Evolutionary conservation across 2,113 vertebrate species (phyloP), one percentile per base, ranked within the genome.

Genomic region (Amphilophus citrinellus): DNA sequence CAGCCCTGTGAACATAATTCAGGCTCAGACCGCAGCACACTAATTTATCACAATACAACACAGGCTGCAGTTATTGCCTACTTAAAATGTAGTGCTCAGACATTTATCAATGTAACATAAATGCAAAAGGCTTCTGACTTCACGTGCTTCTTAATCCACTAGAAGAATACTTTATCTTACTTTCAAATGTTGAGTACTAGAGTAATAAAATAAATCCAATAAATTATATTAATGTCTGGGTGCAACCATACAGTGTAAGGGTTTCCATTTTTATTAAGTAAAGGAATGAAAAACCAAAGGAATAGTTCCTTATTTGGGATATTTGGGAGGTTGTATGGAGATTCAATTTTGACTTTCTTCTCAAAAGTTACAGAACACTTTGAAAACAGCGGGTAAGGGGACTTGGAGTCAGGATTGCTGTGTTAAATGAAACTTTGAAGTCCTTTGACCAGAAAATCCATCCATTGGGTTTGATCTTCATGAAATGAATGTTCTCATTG

Each of bases 11-110:
- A 15, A 42, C 50, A 65, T 58, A 47, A 59, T 37, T 66, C 50
- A 66, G n/a, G 47, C 61, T 68, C 27, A 77, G 37, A 77, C 61
- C 24, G 42, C 7, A 35, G 39, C 60, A 84, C 1, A 20, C 44
- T 42, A 63, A 57, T 63, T 57, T 63, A 58, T 76, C 60, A 63
- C 2, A 27, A 53, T 75, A 27, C 9, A 75, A 20, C 58, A 53
- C 6, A 13, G 39, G 11, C 44, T 24, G 47, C 44, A 76, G 35
- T 62, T 76, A 76, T 66, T 77, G 20, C 73, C 56, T 22, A 50
- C 53, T 77, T 47, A 66, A 59, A 59, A 66, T 63, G 59, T 63
- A 62, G 77, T 32, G 30, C 77, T 65, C 13, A 39, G n/a, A 53
- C 44, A 82, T 82, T 53, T 27, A 82, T 62, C 30, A 82, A 0